Percentiles rank a stretch among this genome's conserved stretches.
Conservation (phyloP, 2,113 vertebrate species). For the Amblyornis subalaris region DNA sequence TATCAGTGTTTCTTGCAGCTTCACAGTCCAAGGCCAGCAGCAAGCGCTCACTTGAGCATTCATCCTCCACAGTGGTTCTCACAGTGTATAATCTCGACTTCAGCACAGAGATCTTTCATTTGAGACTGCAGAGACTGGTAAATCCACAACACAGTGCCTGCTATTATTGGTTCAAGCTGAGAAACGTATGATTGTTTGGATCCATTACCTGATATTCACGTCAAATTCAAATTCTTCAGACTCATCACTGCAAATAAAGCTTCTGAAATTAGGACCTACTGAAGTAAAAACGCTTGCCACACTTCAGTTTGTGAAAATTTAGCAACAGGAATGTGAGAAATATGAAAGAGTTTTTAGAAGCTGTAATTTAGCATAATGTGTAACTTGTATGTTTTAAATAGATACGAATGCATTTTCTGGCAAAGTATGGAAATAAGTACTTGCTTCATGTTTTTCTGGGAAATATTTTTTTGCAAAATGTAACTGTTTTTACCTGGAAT, state of each 20-base stretch:
- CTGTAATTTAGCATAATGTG: background rate
- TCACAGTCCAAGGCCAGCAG: constrained; percentile 32
- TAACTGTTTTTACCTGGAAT: background rate
- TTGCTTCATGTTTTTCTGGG: background rate
- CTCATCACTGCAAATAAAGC: background rate
- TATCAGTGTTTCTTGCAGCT: constrained; percentile 56
- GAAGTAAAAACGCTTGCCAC: background rate
- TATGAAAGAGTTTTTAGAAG: background rate
- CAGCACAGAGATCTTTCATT: constrained; percentile 32
- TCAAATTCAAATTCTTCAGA: background rate
- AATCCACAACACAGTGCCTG: background rate
- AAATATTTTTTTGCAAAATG: background rate
- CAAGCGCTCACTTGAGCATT: constrained; percentile 51
- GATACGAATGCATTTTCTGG: background rate
- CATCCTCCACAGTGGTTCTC: constrained; percentile 41
- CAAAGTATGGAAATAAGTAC: background rate
- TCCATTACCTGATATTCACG: background rate
- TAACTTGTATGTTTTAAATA: background rate
- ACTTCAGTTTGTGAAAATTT: background rate
- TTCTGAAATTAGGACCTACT: background rate
- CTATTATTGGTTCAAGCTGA: background rate
- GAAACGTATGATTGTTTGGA: constrained; percentile 2
- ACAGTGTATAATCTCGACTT: constrained; percentile 33
- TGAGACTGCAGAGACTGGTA: background rate
- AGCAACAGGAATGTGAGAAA: background rate